These are phyloP conservation scores for Cottus gobio DNA, from an alignment of 2,113 vertebrate species.

Conservation along the genomic window DNA sequence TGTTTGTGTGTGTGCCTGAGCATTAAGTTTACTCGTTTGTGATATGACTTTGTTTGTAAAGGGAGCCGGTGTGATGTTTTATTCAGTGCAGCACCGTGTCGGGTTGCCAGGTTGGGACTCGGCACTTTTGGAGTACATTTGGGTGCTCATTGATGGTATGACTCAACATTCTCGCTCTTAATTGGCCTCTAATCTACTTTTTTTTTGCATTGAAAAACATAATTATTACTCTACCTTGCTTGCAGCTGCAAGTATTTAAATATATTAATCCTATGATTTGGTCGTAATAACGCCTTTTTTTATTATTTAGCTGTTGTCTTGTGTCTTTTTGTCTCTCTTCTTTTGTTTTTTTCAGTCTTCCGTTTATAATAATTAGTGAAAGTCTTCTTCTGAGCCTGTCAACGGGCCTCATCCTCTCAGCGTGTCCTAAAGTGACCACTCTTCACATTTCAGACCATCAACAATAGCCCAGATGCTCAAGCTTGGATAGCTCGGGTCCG, in stretches of 20 bases:
- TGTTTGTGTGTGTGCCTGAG: constrained; percentile 13
- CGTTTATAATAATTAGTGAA: neutral
- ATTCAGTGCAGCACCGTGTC: constrained; percentile 65
- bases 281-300: neutral
- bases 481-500: constrained; percentile 16
- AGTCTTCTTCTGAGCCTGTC: neutral
- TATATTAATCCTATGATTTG: neutral
- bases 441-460: constrained; percentile 19
- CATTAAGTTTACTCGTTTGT: constrained; percentile 27
- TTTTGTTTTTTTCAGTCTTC: neutral
- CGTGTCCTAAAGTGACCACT: constrained; percentile 3
- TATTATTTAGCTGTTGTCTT: neutral
- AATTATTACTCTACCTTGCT: neutral
- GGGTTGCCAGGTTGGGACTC: constrained; percentile 51
- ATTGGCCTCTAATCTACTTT: neutral
- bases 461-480: constrained; percentile 4
- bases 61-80: constrained; percentile 63
- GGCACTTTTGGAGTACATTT: neutral
- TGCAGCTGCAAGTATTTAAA: neutral
- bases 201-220: neutral
- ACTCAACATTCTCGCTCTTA: constrained; percentile 25
- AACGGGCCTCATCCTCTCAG: neutral
- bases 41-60: constrained; percentile 50
- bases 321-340: neutral
- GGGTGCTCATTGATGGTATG: constrained; percentile 41